Evolutionary conservation across 2,888 invertebrate species (phyloP).

Genomic region (Graphium colonna): DNA sequence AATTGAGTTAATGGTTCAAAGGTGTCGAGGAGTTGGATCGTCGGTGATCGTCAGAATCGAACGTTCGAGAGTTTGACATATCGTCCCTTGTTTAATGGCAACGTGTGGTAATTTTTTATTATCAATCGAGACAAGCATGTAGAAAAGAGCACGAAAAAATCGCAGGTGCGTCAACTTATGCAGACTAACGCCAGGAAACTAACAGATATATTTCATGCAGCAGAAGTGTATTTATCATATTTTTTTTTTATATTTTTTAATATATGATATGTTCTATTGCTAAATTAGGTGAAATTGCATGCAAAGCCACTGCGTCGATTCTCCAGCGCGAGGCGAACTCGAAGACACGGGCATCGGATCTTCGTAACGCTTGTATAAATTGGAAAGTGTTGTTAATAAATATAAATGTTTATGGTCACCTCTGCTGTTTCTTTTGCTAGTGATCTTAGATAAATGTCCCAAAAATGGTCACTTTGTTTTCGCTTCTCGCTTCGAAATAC

Average conservation of each 20-base stretch:
- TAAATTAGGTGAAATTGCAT: conserved; percentile 57
- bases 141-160: conserved; percentile 14
- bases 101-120: conserved; percentile 12
- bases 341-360: conserved; percentile 5
- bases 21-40: conserved; percentile 15
- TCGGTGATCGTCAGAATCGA: conserved; percentile 15
- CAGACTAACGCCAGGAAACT: conserved; percentile 11
- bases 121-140: conserved; percentile 5
- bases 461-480: background rate
- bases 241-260: conserved; percentile 4
- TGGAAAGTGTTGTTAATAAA: conserved; percentile 5
- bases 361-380: conserved; percentile 3
- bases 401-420: conserved; percentile 5
- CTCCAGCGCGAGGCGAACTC: background rate
- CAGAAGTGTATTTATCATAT: background rate
- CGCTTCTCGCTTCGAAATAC: conserved; percentile 1
- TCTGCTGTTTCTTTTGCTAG: conserved; percentile 11
- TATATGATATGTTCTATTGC: conserved; percentile 26
- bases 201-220: background rate
- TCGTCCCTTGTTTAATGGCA: conserved; percentile 14
- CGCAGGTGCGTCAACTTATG: conserved; percentile 19
- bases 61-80: conserved; percentile 21
- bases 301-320: conserved; percentile 1
- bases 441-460: background rate
- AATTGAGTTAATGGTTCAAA: conserved; percentile 19